Percentiles rank a stretch among this genome's conserved stretches.
Conservation (phyloP, 2,113 vertebrate species). For the Rhabdornis inornatus region DNA sequence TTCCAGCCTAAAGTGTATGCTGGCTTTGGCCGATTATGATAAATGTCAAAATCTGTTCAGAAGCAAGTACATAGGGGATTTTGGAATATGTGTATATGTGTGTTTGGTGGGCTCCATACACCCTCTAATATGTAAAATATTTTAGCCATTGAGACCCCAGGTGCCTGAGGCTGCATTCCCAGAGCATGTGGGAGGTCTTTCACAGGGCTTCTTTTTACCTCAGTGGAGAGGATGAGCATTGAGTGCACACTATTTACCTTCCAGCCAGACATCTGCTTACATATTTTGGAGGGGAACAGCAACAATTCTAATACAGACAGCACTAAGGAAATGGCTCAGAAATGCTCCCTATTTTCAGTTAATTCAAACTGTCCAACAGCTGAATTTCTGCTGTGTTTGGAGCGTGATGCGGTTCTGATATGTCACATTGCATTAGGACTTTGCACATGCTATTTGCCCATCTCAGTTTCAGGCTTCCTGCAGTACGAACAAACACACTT, state of each 20-base stretch:
- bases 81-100: neutral
- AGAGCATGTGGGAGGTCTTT: neutral
- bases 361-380: neutral
- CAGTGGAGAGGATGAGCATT: neutral
- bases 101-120: neutral
- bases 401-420: neutral
- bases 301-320: neutral
- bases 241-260: neutral
- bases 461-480: neutral
- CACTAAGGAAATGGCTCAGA: neutral
- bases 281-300: neutral
- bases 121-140: neutral
- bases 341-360: neutral
- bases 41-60: neutral
- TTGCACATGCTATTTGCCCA: neutral
- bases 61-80: neutral
- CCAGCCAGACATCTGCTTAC: neutral
- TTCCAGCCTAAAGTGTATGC: neutral
- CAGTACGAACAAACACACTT: neutral
- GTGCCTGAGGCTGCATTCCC: neutral
- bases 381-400: neutral
- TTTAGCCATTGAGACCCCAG: neutral
- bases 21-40: neutral
- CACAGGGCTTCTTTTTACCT: neutral
- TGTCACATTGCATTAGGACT: neutral